Evolutionary conservation across 2,888 invertebrate genomes (phyloP), one percentile per base, ranked within the genome.

Genomic region (Capitulum mitella): DNA sequence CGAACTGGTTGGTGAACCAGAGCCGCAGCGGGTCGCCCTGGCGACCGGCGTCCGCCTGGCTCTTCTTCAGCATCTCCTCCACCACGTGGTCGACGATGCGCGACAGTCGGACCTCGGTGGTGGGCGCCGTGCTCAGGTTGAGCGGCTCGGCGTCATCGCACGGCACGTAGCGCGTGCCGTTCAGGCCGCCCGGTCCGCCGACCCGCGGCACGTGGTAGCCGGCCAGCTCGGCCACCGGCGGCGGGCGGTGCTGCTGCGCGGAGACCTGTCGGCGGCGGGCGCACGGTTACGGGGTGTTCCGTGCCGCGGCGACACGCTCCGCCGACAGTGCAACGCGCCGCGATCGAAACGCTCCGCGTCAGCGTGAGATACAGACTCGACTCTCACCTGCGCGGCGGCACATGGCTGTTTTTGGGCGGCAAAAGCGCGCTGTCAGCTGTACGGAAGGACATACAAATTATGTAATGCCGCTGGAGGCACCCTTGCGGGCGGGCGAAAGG

Each of bases 1-100:
- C 70, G 40, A 70, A 70, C 70, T 70, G 70, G 40, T 70, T 70
- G 26, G 70, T 40, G 70, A 70, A 70, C 70, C 70, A 70, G 26
- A 70, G 70, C 37, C 70, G 37, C 26, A 70, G 70, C 37, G 70
- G 70, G 70, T 70, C 70, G 37, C 37, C 70, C 29, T 26, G 26
- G 6, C 26, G 26, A 22, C 40, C 70, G 40, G 10, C 22, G 70
- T 70, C 70, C 26, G 10, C 26, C 10, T n/a, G 22, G 10, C 40
- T 12, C 10, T 19, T 37, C 40, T 37, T 70, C 70, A 70, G 40
- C 70, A 70, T 70, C 70, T 40, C 40, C 70, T 70, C 70, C 40
- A 70, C 70, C 40, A 70, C 70, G 22, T 29, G 16, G 70, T 70
- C 70, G 37, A 70, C 70, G 37, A 70, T 70, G 26, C 70, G 40